Base-by-base conservation (phyloP, 92 coral and sea anemone species). In the Heliopora coerulea region DNA sequence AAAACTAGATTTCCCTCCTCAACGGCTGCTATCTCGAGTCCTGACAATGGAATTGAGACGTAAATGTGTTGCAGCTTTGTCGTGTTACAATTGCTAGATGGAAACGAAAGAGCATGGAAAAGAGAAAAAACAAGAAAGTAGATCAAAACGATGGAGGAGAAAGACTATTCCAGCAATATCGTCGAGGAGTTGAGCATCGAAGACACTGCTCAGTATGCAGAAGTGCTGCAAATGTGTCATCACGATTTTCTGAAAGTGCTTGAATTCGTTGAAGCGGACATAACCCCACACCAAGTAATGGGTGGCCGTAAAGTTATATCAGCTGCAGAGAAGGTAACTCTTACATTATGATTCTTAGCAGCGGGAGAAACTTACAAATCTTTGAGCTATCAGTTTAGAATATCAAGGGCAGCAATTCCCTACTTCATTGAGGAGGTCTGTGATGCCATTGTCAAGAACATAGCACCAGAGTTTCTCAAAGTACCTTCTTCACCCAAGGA, bases 131-230 rank as follows among this genome's bases (percentile, higher is more conserved):
- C 82, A 4, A 65, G 86, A 42, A 26, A 21, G 3, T 82, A 82
- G 86, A 82, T 86, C 24, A 70, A 74, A 50, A 65, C 75, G 66
- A 72, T 86, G 59, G 44, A 40, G 11, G 82, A 82, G 57, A 82
- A 78, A 50, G 86, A 86, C 56, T 52, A 39, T 63, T 86, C 62
- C 62, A 65, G 56, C 19, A 78, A 76, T n/a, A 86, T 86, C 33
- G 79, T 78, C 17, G 19, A 48, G 56, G 85, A 86, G 65, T 49
- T 86, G 54, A 54, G 62, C 65, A 60, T 79, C 13, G 87, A 86
- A 59, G 87, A 86, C 67, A 83, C 87, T 14, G 61, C 61, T 23
- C 84, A 68, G 12, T 83, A 83, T 56, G 65, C 49, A 28, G 86
- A 78, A 10, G 78, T 82, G 84, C 78, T 82, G 84, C 29, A 78